These are phyloP conservation scores for Macropus fuliginosus DNA, from an alignment of 2,797 vertebrate genomes.

Conservation along the genomic window DNA sequence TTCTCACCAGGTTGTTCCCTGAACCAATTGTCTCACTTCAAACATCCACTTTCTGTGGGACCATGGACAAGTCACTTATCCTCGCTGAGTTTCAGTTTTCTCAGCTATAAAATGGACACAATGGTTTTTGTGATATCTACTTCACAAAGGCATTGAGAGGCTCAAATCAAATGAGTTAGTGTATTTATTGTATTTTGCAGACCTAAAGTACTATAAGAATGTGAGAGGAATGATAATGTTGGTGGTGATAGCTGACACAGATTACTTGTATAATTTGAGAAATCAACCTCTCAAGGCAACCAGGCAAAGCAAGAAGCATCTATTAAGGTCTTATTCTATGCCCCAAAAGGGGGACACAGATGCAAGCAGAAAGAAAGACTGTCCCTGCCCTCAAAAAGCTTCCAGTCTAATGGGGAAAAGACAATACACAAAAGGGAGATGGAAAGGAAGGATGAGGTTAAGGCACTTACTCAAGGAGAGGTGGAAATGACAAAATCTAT, in stretches of 20 bases:
- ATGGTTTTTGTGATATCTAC: background rate
- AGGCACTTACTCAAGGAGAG: background rate
- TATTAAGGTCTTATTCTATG: background rate
- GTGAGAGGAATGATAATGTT: background rate
- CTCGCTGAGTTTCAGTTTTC: background rate
- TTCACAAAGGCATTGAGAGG: background rate
- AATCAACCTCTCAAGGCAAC: background rate
- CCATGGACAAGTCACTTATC: background rate
- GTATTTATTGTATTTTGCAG: background rate
- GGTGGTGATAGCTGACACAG: background rate
- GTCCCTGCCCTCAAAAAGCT: background rate
- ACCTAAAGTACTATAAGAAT: background rate
- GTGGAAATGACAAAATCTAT: background rate
- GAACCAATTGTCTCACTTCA: background rate
- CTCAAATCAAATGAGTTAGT: background rate
- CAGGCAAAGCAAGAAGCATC: background rate
- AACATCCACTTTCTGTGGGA: background rate
- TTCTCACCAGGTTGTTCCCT: background rate
- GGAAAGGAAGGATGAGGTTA: background rate
- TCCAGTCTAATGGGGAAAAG: background rate
- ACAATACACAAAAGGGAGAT: background rate
- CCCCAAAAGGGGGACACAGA: background rate
- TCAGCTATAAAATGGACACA: background rate
- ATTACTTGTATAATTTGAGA: background rate
- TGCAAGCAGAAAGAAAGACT: background rate